Evolutionary conservation across 2,888 invertebrate species (phyloP), one percentile per base, ranked within the genome.

Genomic region (Cartodere bifasciata): DNA sequence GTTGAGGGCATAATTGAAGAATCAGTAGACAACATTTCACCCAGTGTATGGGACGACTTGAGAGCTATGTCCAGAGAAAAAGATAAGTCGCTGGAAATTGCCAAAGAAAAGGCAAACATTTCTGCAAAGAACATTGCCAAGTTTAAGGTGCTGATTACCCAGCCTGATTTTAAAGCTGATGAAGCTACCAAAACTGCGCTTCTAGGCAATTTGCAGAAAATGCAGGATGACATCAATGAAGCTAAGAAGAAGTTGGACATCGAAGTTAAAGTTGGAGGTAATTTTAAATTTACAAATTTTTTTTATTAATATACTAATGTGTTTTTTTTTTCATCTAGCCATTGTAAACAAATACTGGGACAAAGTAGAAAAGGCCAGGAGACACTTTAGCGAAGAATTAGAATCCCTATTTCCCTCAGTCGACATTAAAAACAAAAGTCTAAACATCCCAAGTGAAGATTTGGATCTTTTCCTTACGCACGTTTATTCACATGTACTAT

Each of bases 281-380:
- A n/a, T n/a, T n/a, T n/a, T n/a, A n/a, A n/a, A n/a, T n/a, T n/a
- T n/a, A n/a, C n/a, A n/a, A n/a, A n/a, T n/a, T n/a, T n/a, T n/a
- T n/a, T n/a, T n/a, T n/a, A n/a, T n/a, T n/a, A n/a, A n/a, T n/a
- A n/a, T n/a, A n/a, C n/a, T n/a, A n/a, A n/a, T n/a, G n/a, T n/a
- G n/a, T n/a, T n/a, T n/a, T n/a, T n/a, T n/a, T n/a, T n/a, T n/a
- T n/a, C n/a, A n/a, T n/a, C n/a, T n/a, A n/a, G 68, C 65, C 25
- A 62, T 87, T 1, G 72, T 81, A 11, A 80, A 85, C 39, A 78
- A 74, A 47, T 91, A 85, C 52, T 86, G 87, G 78, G 76, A 75
- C 30, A 76, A 84, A 62, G 84, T 85, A 48, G 67, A 70, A 41
- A 53, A 62, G 17, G 72, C 75, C 1, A 63, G 75, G 3, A 66